Evolutionary conservation across 2,888 invertebrate species (phyloP), one percentile per base, ranked within the genome.

Genomic region (Hemithea aestivaria): DNA sequence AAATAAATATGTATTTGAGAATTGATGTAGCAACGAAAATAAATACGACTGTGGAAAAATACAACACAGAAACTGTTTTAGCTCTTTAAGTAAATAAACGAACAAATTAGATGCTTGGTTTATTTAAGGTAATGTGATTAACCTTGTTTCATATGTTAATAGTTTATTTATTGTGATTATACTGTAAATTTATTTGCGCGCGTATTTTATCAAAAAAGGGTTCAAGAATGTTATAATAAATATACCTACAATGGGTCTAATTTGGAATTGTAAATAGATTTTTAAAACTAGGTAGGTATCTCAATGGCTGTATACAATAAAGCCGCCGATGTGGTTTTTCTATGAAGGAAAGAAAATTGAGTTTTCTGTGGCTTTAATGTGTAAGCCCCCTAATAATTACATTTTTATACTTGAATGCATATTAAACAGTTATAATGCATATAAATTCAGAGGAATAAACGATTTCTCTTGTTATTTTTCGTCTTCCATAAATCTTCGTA

Each of bases 221-320:
- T 32, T 42, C 20, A 31, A 37, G 10, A 30, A 35, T 29, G 30
- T 43, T 40, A 33, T 40, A 41, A n/a, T 10, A 32, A 23, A 22
- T 16, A 16, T 16, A n/a, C n/a, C n/a, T 16, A 16, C 2, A 20
- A 56, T 68, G 73, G 57, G 44, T 52, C 63, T 80, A 80, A 68
- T 53, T 79, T 73, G 69, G 69, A 62, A 71, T 62, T 80, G 77
- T 81, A 81, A 58, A 83, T 81, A 82, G 16, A 51, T 66, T 65
- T 71, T 73, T 72, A 66, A 66, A 67, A 66, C 50, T 62, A 59
- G 2, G 16, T n/a, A n/a, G n/a, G n/a, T n/a, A n/a, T n/a, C n/a
- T n/a, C n/a, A n/a, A n/a, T n/a, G n/a, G n/a, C n/a, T n/a, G n/a
- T n/a, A n/a, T n/a, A n/a, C n/a, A n/a, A n/a, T n/a, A n/a, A n/a